These are phyloP conservation scores for Hoplias malabaricus DNA, from an alignment of 2,113 vertebrate genomes.

Conservation along the genomic window DNA sequence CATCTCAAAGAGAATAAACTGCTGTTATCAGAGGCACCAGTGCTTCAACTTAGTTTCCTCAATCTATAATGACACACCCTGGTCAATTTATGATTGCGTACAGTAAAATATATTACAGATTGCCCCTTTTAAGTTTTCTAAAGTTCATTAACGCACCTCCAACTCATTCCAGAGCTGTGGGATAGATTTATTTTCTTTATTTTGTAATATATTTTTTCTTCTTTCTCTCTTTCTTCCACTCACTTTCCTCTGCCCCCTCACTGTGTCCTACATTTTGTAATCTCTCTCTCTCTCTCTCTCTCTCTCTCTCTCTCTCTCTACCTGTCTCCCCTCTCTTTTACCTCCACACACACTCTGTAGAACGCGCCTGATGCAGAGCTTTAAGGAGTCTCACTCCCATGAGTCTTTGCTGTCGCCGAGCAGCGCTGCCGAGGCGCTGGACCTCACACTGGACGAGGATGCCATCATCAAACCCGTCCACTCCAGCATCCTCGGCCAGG, in stretches of 20 bases:
- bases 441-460: slow-evolving; percentile 92
- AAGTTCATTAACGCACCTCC: no score
- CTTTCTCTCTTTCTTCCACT: slow-evolving; percentile 2
- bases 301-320: slow-evolving; percentile 3
- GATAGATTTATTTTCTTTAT: no score
- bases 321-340: slow-evolving; percentile 9
- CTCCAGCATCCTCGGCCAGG: slow-evolving; percentile 95
- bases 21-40: no score
- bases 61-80: no score
- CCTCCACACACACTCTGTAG: no score
- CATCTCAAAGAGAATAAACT: no score
- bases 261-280: no score
- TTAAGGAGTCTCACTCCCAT: slow-evolving; percentile 95
- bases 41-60: no score
- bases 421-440: slow-evolving; percentile 91
- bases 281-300: neutral
- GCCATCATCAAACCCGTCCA: slow-evolving; percentile 93
- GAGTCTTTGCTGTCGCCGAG: slow-evolving; percentile 93
- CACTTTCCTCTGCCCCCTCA: neutral
- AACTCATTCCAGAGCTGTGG: no score
- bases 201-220: neutral
- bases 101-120: no score
- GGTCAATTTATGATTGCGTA: no score
- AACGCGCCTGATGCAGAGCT: slow-evolving; percentile 93
- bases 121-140: no score